These are phyloP conservation scores for Agrochola litura DNA, from an alignment of 2,888 invertebrate genomes.

Conservation along the genomic window DNA sequence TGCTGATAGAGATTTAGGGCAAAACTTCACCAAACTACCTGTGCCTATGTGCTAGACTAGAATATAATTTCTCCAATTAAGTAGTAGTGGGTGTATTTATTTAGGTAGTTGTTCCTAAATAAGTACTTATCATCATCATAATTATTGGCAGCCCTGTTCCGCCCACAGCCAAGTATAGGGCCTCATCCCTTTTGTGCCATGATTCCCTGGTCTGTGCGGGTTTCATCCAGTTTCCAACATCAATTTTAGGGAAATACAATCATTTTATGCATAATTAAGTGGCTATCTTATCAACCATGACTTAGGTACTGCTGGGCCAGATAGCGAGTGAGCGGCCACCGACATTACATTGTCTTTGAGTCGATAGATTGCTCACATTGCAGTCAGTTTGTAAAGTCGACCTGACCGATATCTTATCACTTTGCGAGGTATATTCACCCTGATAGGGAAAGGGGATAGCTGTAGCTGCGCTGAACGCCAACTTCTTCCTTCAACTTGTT, in stretches of 20 bases:
- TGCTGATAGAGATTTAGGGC: not conserved
- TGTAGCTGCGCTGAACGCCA: not conserved
- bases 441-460: not conserved
- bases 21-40: not conserved
- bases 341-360: conserved; percentile 27
- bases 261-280: not conserved
- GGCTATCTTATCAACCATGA: conserved; percentile 7
- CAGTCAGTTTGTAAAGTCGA: conserved; percentile 16
- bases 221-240: no score
- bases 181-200: no score
- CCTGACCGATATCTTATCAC: conserved; percentile 29
- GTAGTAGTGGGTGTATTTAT: not conserved
- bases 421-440: not conserved
- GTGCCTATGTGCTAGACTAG: not conserved
- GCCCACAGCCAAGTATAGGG: no score
- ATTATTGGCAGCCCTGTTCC: no score
- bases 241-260: not conserved
- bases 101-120: not conserved
- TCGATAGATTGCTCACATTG: conserved; percentile 34
- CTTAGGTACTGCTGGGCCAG: not conserved
- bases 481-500: not conserved
- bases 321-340: not conserved
- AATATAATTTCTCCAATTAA: not conserved
- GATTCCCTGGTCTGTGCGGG: no score
- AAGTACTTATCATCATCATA: not conserved